Evolutionary conservation across 2,888 invertebrate species (phyloP), one percentile per base, ranked within the genome.

Genomic region (Tinea trinotella): DNA sequence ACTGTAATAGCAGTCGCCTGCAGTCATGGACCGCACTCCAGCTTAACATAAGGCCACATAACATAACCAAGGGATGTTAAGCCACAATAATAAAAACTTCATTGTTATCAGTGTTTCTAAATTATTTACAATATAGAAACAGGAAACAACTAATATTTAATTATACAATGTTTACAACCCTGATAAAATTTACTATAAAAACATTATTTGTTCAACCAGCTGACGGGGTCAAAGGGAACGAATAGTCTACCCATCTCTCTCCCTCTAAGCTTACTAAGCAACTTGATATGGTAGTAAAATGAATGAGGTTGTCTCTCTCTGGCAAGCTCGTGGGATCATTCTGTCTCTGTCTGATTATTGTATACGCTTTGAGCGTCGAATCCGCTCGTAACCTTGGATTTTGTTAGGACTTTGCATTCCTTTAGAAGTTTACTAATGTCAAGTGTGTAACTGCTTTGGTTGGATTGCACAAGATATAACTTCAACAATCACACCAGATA

Each of bases 241-340:
- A 66, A 61, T 63, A 59, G 63, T 64, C 61, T 68, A 69, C 67
- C 62, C 58, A 60, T 80, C 76, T 68, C 76, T 64, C 60, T 78
- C 71, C 58, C 67, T 66, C 74, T 57, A 56, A 59, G 58, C 69
- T 63, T 62, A 63, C 64, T 64, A 60, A 59, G 76, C 64, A 74
- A 76, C 76, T 72, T 74, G 74, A 83, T 83, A 82, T 71, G 76
- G 76, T 70, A 80, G 78, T 83, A 80, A 82, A 81, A 10, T 80
- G 74, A 77, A 78, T 58, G 64, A 56, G 52, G 56, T 61, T 49
- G 59, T 78, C 77, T 65, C 69, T 62, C 55, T 75, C 69, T 35
- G 4, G 30, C 13, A 12, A n/a, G 17, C 40, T 36, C 15, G 12
- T 19, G 12, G 40, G 17, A 34, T 50, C 12, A 24, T 24, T 15